Evolutionary conservation across 92 coral and sea anemone genomes (phyloP), one percentile per base, ranked within the genome.

Genomic region (Siderastrea siderea): DNA sequence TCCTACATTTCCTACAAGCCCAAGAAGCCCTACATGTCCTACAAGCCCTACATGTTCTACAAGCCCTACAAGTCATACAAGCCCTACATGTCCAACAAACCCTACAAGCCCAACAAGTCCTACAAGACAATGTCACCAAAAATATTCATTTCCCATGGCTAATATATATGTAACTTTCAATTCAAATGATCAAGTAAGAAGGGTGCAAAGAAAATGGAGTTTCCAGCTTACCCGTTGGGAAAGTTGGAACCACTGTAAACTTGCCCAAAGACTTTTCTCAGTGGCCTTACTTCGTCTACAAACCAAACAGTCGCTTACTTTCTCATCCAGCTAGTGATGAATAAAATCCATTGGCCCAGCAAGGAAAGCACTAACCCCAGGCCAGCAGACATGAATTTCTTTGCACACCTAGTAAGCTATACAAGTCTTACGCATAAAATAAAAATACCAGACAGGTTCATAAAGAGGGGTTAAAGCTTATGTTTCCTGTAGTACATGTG

Each of bases 101-200:
- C 38, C 38, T 26, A 26, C 38, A 26, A 26, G 38, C 38, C 38
- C 38, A 26, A 26, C 38, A 26, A 63, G 55, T 7, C 43, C 68
- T 12, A 14, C n/a, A 63, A 14, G 8, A 6, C 68, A 63, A 63
- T 15, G 55, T 5, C 55, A 52, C 5, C 55, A 63, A 63, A 63
- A 63, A 63, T 63, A 63, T 63, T 63, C 68, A 63, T 63, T 63
- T 63, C 68, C 68, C 68, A 63, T 6, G 68, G 68, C 68, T 15
- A 63, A 63, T 63, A 19, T 15, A 63, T 63, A 63, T 12, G 68
- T 63, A 63, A 63, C 12, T 63, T 63, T 63, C 15, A 63, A 63
- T 63, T 14, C 12, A 63, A 63, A 63, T 63, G 68, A 63, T 63
- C 15, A 63, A 63, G 68, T 63, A 63, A 63, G 68, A 1, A 6